phyloP scores from a whole-genome alignment of 2,113 vertebrate genomes.

The Heterotilapia buettikoferi region DNA sequence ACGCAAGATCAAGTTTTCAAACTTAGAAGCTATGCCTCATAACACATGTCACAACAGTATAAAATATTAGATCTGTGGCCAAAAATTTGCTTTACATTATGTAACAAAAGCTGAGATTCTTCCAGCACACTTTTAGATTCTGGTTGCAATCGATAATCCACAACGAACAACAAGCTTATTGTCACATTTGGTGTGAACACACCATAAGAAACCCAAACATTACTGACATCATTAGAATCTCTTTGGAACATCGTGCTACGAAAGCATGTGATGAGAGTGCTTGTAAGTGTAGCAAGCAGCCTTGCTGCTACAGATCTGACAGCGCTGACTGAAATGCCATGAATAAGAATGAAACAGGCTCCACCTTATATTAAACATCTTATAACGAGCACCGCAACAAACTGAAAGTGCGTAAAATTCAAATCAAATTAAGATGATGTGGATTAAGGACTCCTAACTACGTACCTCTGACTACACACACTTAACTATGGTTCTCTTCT shows the following conservation, averaged over 20 bases:
- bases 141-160: background rate
- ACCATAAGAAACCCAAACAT: rapidly evolving
- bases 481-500: rapidly evolving
- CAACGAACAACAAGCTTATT: background rate
- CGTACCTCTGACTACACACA: background rate
- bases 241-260: background rate
- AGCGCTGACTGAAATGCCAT: background rate
- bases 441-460: too few relatives aligned
- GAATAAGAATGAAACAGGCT: background rate
- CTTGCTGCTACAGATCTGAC: background rate
- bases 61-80: background rate
- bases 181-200: background rate
- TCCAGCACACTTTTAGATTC: background rate
- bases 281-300: rapidly evolving
- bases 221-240: background rate
- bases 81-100: rapidly evolving
- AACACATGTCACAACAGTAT: background rate
- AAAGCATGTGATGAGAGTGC: background rate
- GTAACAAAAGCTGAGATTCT: background rate
- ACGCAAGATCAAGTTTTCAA: background rate
- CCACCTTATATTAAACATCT: background rate
- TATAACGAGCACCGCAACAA: background rate
- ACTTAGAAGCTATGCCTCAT: background rate
- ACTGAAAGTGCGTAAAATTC: background rate
- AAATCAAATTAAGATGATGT: background rate